Base-by-base conservation (phyloP, 2,113 vertebrate species). In the Halcyon malimbica region DNA sequence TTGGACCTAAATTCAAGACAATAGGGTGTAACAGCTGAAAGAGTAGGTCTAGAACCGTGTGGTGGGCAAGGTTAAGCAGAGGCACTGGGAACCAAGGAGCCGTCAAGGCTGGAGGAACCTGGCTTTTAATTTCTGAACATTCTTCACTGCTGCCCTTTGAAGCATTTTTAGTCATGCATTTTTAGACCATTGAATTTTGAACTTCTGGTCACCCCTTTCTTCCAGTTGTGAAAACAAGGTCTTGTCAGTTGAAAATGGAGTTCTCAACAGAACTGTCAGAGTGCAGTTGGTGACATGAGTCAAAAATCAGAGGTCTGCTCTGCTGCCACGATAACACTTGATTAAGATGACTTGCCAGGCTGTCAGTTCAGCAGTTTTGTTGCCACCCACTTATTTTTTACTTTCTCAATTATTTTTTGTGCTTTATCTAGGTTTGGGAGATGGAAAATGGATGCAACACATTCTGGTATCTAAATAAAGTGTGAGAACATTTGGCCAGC, bases 191-290 rank as follows among this genome's bases (percentile, higher is more conserved):
- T 90, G 79, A 87, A 87, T 92, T 96, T 87, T 96, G 94, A 96
- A 95, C 89, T 95, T 91, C 75, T 93, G 80, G 60, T 96, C 93
- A 93, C 86, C 90, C 41, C 57, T 92, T 83, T 95, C 81, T 82
- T 94, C 90, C 89, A 94, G 89, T 94, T 96, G 93, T 96, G 90
- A 91, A 96, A 97, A 93, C 92, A 96, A 93, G 65, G 69, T 53
- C 73, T 89, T 90, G 62, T 95, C 85, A 94, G 80, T 59, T 31
- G 69, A 62, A 87, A 88, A 96, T 89, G 48, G 53, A 96, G 71
- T 54, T 95, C 90, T 95, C 92, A 89, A 87, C 65, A 82, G 64
- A 89, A 18, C 69, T 87, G 73, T 89, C 76, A 78, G 79, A 62
- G 68, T 69, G 56, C 62, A 71, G 77, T 90, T 89, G 83, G 91